These are phyloP conservation scores for Carcharodon carcharias DNA, from an alignment of 2,797 vertebrate species.

Conservation along the genomic window DNA sequence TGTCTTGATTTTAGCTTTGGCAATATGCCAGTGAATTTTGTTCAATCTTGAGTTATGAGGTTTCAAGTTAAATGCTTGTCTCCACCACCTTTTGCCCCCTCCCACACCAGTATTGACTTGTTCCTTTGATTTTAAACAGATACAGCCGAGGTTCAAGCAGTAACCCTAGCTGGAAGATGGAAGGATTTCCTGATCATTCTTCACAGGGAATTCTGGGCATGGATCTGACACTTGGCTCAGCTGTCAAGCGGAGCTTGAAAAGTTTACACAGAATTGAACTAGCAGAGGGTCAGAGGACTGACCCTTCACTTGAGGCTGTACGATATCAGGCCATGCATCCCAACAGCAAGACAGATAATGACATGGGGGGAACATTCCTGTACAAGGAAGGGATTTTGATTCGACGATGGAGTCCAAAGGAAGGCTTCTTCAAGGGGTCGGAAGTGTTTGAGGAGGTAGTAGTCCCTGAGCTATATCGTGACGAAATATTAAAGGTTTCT, in stretches of 20 bases:
- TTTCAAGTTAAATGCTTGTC: background rate
- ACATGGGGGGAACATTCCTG: background rate
- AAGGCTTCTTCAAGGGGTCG: slow-evolving; percentile 3
- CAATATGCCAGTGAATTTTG: background rate
- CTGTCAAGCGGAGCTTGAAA: background rate
- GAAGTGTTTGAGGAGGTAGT: background rate
- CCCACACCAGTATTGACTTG: background rate
- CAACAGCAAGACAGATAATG: background rate
- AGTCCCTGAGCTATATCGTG: background rate
- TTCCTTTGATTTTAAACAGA: background rate
- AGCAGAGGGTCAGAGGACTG: background rate
- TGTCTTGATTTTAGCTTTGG: background rate
- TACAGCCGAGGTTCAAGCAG: background rate
- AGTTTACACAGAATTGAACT: background rate
- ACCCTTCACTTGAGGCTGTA: background rate
- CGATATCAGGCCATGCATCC: background rate
- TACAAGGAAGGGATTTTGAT: background rate
- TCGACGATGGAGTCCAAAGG: background rate
- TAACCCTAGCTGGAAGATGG: background rate
- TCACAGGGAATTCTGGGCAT: background rate
- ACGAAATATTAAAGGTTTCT: background rate
- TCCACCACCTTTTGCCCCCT: background rate
- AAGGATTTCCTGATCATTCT: slow-evolving; percentile 3
- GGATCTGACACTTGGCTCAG: background rate
- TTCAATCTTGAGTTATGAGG: background rate